These are phyloP conservation scores for Aphelenchoides besseyi DNA, from an alignment of 1,140 invertebrate genomes.

Conservation along the genomic window DNA sequence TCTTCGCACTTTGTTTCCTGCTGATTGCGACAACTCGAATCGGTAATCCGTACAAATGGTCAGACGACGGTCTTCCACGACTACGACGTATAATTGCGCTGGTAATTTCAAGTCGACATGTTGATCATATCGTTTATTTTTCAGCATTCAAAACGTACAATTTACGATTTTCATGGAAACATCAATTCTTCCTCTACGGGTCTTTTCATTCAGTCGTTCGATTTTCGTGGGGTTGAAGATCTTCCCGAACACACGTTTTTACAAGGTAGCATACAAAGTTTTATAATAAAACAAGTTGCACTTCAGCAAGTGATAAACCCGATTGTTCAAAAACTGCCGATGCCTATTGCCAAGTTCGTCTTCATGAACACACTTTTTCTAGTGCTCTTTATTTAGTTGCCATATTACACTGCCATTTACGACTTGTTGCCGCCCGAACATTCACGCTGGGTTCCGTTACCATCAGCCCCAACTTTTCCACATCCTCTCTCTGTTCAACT, in stretches of 20 bases:
- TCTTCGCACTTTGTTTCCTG: constrained; percentile 46
- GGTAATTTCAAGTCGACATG: constrained; percentile 32
- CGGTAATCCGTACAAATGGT: constrained; percentile 59
- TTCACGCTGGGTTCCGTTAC: constrained; percentile 60
- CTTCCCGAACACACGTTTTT: constrained; percentile 59
- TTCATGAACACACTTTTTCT: constrained; percentile 57
- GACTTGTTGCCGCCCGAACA: constrained; percentile 44
- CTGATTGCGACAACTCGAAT: constrained; percentile 53
- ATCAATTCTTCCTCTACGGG: constrained; percentile 42
- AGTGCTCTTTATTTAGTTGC: constrained; percentile 7
- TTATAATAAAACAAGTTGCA: neutral
- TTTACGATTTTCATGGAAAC: constrained; percentile 55
- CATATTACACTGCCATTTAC: constrained; percentile 49
- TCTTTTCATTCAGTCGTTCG: constrained; percentile 57
- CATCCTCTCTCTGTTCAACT: constrained; percentile 46
- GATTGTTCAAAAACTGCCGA: constrained; percentile 54
- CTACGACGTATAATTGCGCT: constrained; percentile 57
- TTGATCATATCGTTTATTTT: constrained; percentile 24
- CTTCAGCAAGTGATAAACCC: constrained; percentile 35
- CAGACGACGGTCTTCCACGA: constrained; percentile 48
- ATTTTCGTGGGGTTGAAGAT: constrained; percentile 57
- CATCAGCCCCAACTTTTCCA: constrained; percentile 38
- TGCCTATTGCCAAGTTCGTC: constrained; percentile 60
- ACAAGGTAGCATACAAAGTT: constrained; percentile 38
- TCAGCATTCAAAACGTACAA: constrained; percentile 57